Base-by-base conservation (phyloP, 92 coral and sea anemone genomes). In the Isaurus tuberculatus region DNA sequence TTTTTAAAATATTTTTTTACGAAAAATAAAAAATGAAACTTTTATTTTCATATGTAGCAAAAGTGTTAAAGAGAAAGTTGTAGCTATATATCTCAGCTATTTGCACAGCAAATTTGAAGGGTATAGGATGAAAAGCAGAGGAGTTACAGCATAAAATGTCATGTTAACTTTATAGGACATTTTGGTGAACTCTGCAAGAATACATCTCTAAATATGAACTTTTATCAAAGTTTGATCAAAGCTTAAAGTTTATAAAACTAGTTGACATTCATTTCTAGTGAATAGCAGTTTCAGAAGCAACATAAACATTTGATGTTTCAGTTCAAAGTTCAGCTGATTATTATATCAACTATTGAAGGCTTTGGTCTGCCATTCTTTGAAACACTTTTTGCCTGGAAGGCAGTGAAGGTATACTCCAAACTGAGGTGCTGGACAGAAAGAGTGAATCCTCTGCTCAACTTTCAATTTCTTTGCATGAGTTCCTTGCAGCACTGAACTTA, bases 61-160 rank as follows among this genome's bases (percentile, higher is more conserved):
- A 72, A 49, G 79, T 73, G 79, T 49, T 49, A 73, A 49, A 49
- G 6, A 73, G 16, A 73, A 49, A 30, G 65, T 73, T 73, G 55
- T 49, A 73, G 79, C 65, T 49, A 3, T 73, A 44, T 25, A 48
- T 73, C 64, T 73, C 43, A 46, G 79, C 79, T 72, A 72, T 72
- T 72, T 72, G 36, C 78, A 43, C 61, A 72, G 79, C 53, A 72
- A 72, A 72, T 72, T 72, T 72, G 64, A 72, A 72, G 78, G 51
- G 78, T 48, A 71, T 43, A 72, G 64, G 64, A 29, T 49, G 46
- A 73, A 73, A 73, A 73, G 28, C 42, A 49, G 79, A 49, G 65
- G 79, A 72, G 79, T 73, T 73, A 49, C 36, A 73, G 79, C 27
- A 49, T 65, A 73, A 73, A 73, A 73, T 73, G 79, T 73, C 79